phyloP scores from a whole-genome alignment of 2,888 invertebrate species.

The Lamellibrachia columna region DNA sequence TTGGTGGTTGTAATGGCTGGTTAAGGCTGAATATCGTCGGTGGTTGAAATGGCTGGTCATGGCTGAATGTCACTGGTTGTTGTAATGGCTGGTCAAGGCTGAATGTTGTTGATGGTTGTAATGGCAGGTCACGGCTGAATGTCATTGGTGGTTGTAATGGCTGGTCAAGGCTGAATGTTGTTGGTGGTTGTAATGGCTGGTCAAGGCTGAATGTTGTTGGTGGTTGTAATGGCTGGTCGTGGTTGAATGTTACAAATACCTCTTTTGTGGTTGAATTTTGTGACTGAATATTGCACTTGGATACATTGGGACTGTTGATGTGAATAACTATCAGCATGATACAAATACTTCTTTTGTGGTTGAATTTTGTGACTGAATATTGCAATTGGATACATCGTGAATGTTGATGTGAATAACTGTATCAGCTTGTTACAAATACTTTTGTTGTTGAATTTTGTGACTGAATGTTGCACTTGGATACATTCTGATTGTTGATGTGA shows the following conservation, averaged over 20 bases:
- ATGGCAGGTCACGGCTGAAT: too few relatives aligned
- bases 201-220: background rate
- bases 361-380: background rate
- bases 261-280: background rate
- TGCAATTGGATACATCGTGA: background rate
- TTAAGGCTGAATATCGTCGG: too few relatives aligned
- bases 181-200: too few relatives aligned
- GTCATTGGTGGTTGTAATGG: too few relatives aligned
- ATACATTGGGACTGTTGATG: background rate
- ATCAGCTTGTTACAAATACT: background rate
- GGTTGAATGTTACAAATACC: background rate
- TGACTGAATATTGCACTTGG: background rate
- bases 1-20: too few relatives aligned
- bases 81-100: too few relatives aligned
- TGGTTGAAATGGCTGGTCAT: background rate
- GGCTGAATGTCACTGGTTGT: background rate
- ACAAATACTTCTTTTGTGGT: background rate
- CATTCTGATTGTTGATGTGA: background rate
- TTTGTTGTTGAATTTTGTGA: background rate
- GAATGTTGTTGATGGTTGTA: too few relatives aligned
- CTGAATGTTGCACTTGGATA: background rate
- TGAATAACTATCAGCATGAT: background rate
- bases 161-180: too few relatives aligned
- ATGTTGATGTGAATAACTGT: background rate
- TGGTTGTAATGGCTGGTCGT: background rate